Base-by-base conservation (phyloP, 2,113 vertebrate species). In the Epinephelus moara region DNA sequence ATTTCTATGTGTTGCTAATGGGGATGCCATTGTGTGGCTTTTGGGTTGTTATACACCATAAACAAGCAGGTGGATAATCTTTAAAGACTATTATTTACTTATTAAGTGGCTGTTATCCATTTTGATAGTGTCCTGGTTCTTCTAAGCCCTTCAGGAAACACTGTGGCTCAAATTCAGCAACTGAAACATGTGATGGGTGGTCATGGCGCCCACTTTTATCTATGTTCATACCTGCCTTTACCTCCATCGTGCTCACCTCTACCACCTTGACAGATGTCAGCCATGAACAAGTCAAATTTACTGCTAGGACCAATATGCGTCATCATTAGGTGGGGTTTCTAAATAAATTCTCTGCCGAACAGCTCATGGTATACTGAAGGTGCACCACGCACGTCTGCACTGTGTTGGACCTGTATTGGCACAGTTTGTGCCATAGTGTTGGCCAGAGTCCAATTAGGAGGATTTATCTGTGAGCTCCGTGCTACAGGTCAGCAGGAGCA, bases 371-470 rank as follows among this genome's bases (percentile, higher is more conserved):
- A 50, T 27, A 4, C 42, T 67, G 27, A 10, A 37, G 33, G 33
- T 37, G 33, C 33, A 37, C 33, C 33, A 37, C 33, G 33, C 30
- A 33, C 12, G 23, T 17, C 70, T 62, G 59, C 6, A 0, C 62
- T 62, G 62, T 27, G 5, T 30, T 78, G 52, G 57, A 15, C 17
- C 53, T 67, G n/a, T 14, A 12, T 67, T 25, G 45, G 64, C 45
- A 27, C 37, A 55, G 63, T 68, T 77, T 78, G 59, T 80, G 62
- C 49, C 59, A 62, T 12, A 8, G 37, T 40, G 59, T 52, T 88
- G 73, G 72, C 72, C 13, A 37, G 33, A 19, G 70, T 81, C 90
- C 76, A 92, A 88, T 87, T 88, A 90, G 73, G 82, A 78, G 78
- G 86, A 90, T 85, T 87, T 67, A 75, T 78, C 17, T 71, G 52